Base-by-base conservation (phyloP, 2,888 invertebrate genomes). In the Diadegma fenestrale region DNA sequence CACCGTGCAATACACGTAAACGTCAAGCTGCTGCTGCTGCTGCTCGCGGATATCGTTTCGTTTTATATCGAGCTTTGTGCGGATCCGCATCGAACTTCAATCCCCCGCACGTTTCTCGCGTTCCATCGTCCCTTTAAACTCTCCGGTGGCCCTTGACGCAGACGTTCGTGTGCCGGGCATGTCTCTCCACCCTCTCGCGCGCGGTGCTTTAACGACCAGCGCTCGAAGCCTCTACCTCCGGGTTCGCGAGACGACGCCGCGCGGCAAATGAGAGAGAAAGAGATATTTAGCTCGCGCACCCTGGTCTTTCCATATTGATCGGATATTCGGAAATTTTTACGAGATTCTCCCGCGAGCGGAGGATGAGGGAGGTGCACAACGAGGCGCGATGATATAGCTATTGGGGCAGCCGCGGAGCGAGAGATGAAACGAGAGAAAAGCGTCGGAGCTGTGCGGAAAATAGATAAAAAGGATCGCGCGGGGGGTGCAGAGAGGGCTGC, bases 271-370 rank as follows among this genome's bases (percentile, higher is more conserved):
- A 58, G 58, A 69, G 66, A 73, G 48, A 26, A 54, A 66, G 78
- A 77, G 82, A 84, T 84, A 84, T 84, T 86, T 80, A 83, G 84
- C 79, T 78, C 76, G 88, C 88, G 85, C 37, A 37, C 89, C 89
- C 89, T 37, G 86, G 79, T 80, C 82, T 69, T 84, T 82, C 89
- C 90, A 91, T 93, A 93, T 93, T 91, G 93, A 93, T 92, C 92
- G 92, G 91, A 92, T 92, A 93, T 93, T 92, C 92, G 88, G 86
- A 93, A 93, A 92, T 91, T 92, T 92, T 92, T 89, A 89, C 91
- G 91, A 92, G 89, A 54, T 43, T 72, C 80, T 71, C 72, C 64
- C 64, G 33, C 33, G 33, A 6, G 5, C 64, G 87, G 88, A 89
- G 86, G 88, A 87, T 77, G 82, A 84, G 80, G 77, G 82, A 84